A percentile compares a stretch with the other conserved stretches of the same genome.
Conservation (phyloP, 2,888 invertebrate genomes). For the Actias luna region DNA sequence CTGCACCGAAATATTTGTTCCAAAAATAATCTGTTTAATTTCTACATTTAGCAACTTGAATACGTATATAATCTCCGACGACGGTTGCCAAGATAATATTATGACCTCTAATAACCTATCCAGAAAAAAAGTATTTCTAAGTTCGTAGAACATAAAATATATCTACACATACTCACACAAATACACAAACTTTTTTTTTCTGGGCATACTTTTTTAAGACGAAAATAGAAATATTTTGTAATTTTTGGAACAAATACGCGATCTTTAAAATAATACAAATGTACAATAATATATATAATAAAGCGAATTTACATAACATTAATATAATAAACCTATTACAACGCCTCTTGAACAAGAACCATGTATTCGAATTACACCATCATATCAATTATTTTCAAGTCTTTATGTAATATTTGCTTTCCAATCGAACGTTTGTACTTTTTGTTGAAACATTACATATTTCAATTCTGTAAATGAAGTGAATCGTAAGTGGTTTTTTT, state of each 20-base stretch:
- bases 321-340: neutral
- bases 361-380: neutral
- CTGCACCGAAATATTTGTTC: constrained; percentile 6
- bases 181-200: no score
- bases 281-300: neutral
- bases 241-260: neutral
- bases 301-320: neutral
- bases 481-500: no score
- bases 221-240: neutral
- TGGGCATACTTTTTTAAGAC: neutral
- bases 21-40: neutral
- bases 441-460: neutral
- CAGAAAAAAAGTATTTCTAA: no score
- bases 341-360: neutral
- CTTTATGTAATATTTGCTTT: neutral
- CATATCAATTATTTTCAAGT: constrained; percentile 1
- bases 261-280: neutral
- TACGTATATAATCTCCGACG: neutral
- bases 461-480: neutral
- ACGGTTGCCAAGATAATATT: constrained; percentile 1
- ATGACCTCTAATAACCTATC: neutral
- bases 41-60: neutral
- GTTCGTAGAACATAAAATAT: neutral
- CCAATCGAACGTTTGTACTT: neutral
- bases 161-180: no score